Percentiles rank a stretch among this genome's conserved stretches.
Conservation (phyloP, 2,888 invertebrate species). For the Lithosia quadra region DNA sequence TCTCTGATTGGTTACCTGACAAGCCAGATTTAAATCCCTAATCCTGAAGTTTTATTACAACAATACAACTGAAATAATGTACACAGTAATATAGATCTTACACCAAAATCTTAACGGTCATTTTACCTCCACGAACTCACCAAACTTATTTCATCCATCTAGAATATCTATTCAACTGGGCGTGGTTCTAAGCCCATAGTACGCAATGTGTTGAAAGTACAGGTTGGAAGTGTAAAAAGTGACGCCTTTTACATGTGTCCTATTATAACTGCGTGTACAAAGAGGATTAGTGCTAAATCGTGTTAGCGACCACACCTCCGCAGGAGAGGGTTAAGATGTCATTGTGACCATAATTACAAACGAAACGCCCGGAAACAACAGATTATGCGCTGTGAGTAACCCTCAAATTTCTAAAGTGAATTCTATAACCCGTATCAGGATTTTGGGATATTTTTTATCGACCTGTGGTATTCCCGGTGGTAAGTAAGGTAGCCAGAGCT, state of each 20-base stretch:
- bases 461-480: no score
- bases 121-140: conserved; percentile 34
- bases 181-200: conserved; percentile 53
- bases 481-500: no score
- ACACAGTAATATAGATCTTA: conserved; percentile 42
- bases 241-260: conserved; percentile 68
- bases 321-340: conserved; percentile 41
- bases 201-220: conserved; percentile 29
- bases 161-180: conserved; percentile 37
- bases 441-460: neutral
- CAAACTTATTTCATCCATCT: conserved; percentile 14
- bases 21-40: conserved; percentile 14
- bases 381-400: neutral
- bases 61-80: conserved; percentile 19
- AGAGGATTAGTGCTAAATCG: conserved; percentile 73
- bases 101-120: conserved; percentile 45
- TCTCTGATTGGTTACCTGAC: conserved; percentile 12
- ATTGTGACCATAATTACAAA: conserved; percentile 53
- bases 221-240: conserved; percentile 55
- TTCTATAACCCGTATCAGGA: neutral
- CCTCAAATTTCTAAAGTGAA: neutral
- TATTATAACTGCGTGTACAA: conserved; percentile 65
- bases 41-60: conserved; percentile 14
- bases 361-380: conserved; percentile 25
- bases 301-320: conserved; percentile 74